Percentiles rank a stretch among this genome's conserved stretches.
Conservation (phyloP, 2,113 vertebrate species). For the Acrocephalus arundinaceus region DNA sequence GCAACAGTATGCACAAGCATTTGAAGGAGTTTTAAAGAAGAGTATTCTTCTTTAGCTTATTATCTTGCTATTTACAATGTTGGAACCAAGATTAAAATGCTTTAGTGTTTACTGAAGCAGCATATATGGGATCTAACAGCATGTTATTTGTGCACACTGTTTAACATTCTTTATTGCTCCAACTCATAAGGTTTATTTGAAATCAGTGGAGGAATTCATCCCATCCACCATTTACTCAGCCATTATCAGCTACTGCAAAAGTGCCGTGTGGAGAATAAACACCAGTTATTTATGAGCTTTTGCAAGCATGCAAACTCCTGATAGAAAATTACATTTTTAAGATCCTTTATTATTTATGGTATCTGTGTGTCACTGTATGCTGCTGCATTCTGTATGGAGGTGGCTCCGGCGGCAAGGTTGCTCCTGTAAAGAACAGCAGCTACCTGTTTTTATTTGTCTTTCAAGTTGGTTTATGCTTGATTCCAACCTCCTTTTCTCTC, state of each 20-base stretch:
- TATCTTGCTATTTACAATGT: slow-evolving; percentile 57
- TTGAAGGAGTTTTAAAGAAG: slow-evolving; percentile 24
- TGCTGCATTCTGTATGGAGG: neutral
- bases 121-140: slow-evolving; percentile 63
- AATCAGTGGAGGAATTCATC: slow-evolving; percentile 66
- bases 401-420: neutral
- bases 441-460: neutral
- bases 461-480: neutral
- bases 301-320: slow-evolving; percentile 33
- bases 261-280: slow-evolving; percentile 61
- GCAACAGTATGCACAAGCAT: neutral
- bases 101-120: slow-evolving; percentile 73
- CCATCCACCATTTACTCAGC: slow-evolving; percentile 65
- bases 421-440: neutral
- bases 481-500: neutral
- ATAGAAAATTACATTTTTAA: slow-evolving; percentile 70
- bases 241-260: slow-evolving; percentile 70
- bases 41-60: slow-evolving; percentile 51
- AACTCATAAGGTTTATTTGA: slow-evolving; percentile 66
- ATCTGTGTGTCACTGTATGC: neutral
- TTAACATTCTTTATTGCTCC: slow-evolving; percentile 69
- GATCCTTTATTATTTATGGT: slow-evolving; percentile 46
- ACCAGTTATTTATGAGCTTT: slow-evolving; percentile 66
- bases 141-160: slow-evolving; percentile 68
- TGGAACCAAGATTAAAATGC: slow-evolving; percentile 66